These are phyloP conservation scores for Chelon labrosus DNA, from an alignment of 2,797 vertebrate species.

Conservation along the genomic window DNA sequence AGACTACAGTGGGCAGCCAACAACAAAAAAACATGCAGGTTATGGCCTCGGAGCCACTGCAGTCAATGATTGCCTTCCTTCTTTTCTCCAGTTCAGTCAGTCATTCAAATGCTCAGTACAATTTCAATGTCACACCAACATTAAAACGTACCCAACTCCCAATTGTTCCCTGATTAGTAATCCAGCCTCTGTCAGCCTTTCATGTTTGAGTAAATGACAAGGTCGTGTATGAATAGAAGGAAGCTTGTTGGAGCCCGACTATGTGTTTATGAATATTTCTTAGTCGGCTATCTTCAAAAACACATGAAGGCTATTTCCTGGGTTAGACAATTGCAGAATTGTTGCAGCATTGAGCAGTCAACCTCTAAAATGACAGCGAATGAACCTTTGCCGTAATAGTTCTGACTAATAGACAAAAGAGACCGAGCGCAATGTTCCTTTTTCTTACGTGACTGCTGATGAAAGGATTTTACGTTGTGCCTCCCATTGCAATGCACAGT, in stretches of 20 bases:
- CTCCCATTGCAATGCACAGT: slow-evolving; percentile 27
- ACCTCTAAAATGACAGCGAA: slow-evolving; percentile 31
- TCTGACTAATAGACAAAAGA: slow-evolving; percentile 21
- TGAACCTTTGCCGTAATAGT: slow-evolving; percentile 7
- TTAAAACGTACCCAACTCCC: slow-evolving; percentile 13
- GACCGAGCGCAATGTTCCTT: not conserved
- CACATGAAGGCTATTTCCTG: slow-evolving; percentile 64
- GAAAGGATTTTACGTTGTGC: slow-evolving; percentile 29
- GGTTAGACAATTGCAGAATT: slow-evolving; percentile 51
- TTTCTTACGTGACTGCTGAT: slow-evolving; percentile 16
- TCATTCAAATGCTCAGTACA: not conserved
- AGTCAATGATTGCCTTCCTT: not conserved
- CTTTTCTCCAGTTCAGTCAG: not conserved
- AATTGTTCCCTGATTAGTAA: slow-evolving; percentile 31
- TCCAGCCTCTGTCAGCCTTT: slow-evolving; percentile 21
- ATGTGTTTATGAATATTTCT: slow-evolving; percentile 21
- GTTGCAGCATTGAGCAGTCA: slow-evolving; percentile 32
- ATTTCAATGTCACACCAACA: slow-evolving; percentile 8
- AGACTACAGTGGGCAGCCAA: not conserved
- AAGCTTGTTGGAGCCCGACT: slow-evolving; percentile 49
- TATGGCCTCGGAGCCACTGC: not conserved
- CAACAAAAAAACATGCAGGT: not conserved
- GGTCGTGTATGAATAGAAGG: slow-evolving; percentile 68
- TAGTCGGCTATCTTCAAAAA: slow-evolving; percentile 56
- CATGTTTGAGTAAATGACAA: slow-evolving; percentile 45